Base-by-base conservation (phyloP, 2,797 vertebrate genomes). In the Enteromius treurensis region DNA sequence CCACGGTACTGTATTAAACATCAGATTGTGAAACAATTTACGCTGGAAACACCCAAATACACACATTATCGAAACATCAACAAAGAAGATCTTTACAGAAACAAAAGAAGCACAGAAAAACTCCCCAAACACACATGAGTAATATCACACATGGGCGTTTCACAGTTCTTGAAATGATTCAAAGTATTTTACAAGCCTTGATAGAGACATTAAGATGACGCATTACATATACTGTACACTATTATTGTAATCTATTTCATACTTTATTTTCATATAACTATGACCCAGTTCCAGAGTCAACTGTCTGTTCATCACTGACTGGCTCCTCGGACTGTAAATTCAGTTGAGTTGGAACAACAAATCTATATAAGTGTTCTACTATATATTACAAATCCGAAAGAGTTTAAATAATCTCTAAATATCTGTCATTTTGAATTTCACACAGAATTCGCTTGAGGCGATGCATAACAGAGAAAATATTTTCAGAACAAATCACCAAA, bases 171-270 rank as follows among this genome's bases (percentile, higher is more conserved):
- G 79, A 91, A 91, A 91, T 86, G 90, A 92, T 85, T 60, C 88
- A 88, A 91, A 91, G 89, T 92, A 90, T 82, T 81, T 89, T 86
- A 92, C 86, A 69, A 86, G 87, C 88, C 88, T 90, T 92, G 86
- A 77, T 81, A 70, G 73, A 81, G 64, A 93, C 90, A 89, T 90
- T 85, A 88, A 89, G 88, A 91, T 93, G 88, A 89, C 89, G 88
- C 91, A 90, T 93, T 88, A 88, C 90, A 90, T 91, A 92, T 90
- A 93, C 91, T 92, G 89, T 88, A 89, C 86, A 88, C 62, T 73
- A 89, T 78, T 88, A 88, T 89, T 88, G 89, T 83, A 84, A 89
- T 84, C 89, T 88, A 92, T 82, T 86, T 80, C 87, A 75, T 69
- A 51, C 60, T 32, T 67, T 62, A 8, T 62, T 60, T 77, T 77